These are phyloP conservation scores for Tringa solitaria DNA, from an alignment of 2,113 vertebrate genomes.

Conservation along the genomic window DNA sequence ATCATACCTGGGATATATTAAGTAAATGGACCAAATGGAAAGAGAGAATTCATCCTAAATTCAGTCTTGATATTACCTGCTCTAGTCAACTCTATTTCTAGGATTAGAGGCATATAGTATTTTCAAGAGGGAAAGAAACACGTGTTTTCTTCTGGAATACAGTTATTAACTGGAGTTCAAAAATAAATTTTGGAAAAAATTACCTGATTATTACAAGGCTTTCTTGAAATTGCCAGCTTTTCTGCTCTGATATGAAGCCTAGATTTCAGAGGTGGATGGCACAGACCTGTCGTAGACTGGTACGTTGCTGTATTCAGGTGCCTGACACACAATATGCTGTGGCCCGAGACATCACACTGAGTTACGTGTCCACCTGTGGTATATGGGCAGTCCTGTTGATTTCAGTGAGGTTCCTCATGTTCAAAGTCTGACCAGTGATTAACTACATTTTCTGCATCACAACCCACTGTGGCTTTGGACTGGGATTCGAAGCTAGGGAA, in stretches of 20 bases:
- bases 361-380: background rate
- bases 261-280: background rate
- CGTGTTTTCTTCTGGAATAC: background rate
- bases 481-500: accelerated
- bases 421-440: background rate
- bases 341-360: background rate
- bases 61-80: background rate
- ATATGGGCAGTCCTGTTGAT: background rate
- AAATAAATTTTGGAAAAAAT: background rate
- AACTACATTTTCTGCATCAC: background rate
- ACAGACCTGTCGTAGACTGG: background rate
- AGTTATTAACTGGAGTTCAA: background rate
- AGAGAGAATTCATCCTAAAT: background rate
- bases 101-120: background rate
- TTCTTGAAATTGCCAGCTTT: background rate
- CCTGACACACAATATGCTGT: background rate
- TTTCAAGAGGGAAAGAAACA: background rate
- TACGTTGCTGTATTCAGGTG: background rate
- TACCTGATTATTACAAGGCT: background rate
- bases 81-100: background rate
- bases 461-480: background rate
- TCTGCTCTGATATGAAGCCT: background rate
- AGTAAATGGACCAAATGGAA: background rate
- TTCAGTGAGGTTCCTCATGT: background rate
- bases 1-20: background rate